Base-by-base conservation (phyloP, 2,888 invertebrate genomes). In the Morpho helenor region DNA sequence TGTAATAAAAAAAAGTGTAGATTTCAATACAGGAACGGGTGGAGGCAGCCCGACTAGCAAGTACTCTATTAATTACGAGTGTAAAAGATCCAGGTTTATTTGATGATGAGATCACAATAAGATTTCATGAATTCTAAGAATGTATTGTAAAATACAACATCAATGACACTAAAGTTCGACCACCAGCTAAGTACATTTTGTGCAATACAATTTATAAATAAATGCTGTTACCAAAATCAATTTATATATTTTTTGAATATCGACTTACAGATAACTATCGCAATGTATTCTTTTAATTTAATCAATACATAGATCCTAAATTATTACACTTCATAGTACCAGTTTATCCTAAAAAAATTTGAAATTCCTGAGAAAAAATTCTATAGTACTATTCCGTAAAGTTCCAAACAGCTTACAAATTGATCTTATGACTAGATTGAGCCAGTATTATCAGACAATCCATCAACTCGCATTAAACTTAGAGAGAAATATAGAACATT, bases 371-470 rank as follows among this genome's bases (percentile, higher is more conserved):
- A 77, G 81, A 82, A 79, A 82, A 82, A 81, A 71, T 70, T 71
- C 74, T 72, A 72, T 48, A 40, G 72, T 79, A 77, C 74, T 63
- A 66, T 79, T 80, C 10, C 75, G 81, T 85, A 84, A 82, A 79
- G 23, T 48, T 82, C 77, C 77, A 76, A 84, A 84, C 78, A 82
- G 82, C 82, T 84, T 79, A 80, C 74, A 72, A 81, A 87, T 87
- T 87, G 84, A 87, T 87, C 89, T 90, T 90, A 90, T 89, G 89
- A 90, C 89, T 90, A 90, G 89, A 90, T 89, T 90, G 89, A 90
- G 89, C 87, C 89, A 89, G 88, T 85, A 76, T 75, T 79, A 80
- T 77, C 77, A 75, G 72, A 81, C 76, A 80, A 80, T 82, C 77
- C 79, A 77, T 74, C 74, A 70, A 71, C 70, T 76, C 73, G 71